Evolutionary conservation across 2,113 vertebrate species (phyloP).

Genomic region (Aldabrachelys gigantea): DNA sequence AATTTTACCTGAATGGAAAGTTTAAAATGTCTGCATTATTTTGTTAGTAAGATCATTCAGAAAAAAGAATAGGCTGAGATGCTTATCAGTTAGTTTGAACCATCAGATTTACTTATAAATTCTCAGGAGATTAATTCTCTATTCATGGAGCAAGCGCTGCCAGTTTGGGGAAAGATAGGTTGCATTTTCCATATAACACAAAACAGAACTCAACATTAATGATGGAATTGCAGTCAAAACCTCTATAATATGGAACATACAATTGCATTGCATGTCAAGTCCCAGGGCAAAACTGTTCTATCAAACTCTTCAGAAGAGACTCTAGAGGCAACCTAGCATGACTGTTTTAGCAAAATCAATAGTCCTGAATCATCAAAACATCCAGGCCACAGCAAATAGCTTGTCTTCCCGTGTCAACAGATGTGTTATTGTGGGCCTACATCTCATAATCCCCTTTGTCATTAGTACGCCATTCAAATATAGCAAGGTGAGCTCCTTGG

Average conservation of each 20-base stretch:
- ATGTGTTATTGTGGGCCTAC: no score
- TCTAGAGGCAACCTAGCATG: not conserved
- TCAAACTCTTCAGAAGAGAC: not conserved
- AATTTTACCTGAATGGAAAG: not conserved
- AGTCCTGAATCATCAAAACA: not conserved
- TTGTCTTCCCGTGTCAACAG: not conserved
- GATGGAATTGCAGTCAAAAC: not conserved
- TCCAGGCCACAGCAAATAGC: not conserved
- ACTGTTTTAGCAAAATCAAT: not conserved
- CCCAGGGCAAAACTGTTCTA: not conserved
- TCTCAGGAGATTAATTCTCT: not conserved
- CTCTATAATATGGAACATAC: not conserved
- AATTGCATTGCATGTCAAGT: not conserved
- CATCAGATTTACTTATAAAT: not conserved
- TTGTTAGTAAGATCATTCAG: not conserved
- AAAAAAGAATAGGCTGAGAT: not conserved
- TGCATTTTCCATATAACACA: not conserved
- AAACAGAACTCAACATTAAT: not conserved
- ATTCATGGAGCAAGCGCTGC: no score
- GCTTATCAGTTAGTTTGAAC: not conserved
- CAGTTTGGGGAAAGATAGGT: no score
- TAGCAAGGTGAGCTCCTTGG: not conserved
- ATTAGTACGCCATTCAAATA: not conserved
- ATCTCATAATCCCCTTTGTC: not conserved
- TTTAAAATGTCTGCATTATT: not conserved